A percentile compares a stretch with the other conserved stretches of the same genome.
These are phyloP conservation scores for Corythornis vintsioides DNA, from an alignment of 2,113 vertebrate species.

Conservation along the genomic window DNA sequence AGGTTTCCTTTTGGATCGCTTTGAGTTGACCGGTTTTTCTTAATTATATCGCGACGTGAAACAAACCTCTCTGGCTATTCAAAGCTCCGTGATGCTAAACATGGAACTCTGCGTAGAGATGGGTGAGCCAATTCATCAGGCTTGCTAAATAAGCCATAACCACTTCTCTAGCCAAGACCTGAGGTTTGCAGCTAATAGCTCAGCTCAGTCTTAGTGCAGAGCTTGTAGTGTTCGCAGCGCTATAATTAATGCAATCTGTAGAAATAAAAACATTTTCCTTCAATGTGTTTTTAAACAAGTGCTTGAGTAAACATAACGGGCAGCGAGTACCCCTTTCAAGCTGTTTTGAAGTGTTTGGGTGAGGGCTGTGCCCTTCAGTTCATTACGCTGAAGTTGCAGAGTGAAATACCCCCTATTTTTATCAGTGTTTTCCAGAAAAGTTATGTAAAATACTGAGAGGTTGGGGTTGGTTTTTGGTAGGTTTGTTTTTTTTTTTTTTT, in stretches of 20 bases:
- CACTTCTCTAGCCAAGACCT: conserved; percentile 44
- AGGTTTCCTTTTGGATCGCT: background rate
- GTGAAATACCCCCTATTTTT: conserved; percentile 1
- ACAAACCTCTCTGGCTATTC: background rate
- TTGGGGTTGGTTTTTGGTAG: background rate
- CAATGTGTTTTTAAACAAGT: conserved; percentile 76
- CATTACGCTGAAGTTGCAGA: conserved; percentile 20
- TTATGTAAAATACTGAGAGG: background rate
- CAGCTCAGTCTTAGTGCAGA: conserved; percentile 26
- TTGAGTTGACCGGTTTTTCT: background rate
- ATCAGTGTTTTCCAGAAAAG: background rate
- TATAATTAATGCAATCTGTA: conserved; percentile 75
- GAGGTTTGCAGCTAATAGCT: conserved; percentile 64
- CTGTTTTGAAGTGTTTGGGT: conserved; percentile 48
- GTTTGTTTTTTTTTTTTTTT: too few species aligned
- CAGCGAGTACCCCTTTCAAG: conserved; percentile 19
- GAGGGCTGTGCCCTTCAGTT: background rate
- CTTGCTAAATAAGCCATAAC: conserved; percentile 56
- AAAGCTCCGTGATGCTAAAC: conserved; percentile 10
- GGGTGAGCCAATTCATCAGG: conserved; percentile 52
- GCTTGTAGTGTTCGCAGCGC: conserved; percentile 53
- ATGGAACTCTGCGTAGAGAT: background rate
- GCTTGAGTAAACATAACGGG: conserved; percentile 69
- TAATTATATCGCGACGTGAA: background rate
- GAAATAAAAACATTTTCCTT: conserved; percentile 72